phyloP scores from a whole-genome alignment of 2,113 vertebrate species.

The Charina bottae region DNA sequence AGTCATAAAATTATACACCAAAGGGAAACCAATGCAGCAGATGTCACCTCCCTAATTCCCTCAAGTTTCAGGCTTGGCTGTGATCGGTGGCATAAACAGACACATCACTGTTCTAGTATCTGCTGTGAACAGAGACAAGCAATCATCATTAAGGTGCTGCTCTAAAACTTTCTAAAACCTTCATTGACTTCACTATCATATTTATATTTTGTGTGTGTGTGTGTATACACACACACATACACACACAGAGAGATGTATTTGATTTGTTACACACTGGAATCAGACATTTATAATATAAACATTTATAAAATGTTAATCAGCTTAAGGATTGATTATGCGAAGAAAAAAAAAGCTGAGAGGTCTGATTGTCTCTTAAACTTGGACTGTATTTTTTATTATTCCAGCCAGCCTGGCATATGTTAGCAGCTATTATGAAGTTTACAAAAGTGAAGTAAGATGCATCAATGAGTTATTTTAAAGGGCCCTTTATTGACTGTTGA shows the following conservation, averaged over 20 bases:
- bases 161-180: not conserved
- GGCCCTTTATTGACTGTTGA: no score
- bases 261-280: not conserved
- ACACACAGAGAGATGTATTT: not conserved
- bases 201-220: not conserved
- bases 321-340: not conserved
- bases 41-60: slow-evolving; percentile 39
- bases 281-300: not conserved
- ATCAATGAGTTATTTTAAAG: not conserved
- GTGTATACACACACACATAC: not conserved
- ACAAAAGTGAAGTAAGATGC: not conserved
- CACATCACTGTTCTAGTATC: not conserved
- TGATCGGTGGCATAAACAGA: slow-evolving; percentile 26
- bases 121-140: not conserved
- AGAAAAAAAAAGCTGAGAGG: not conserved
- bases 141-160: not conserved
- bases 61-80: not conserved
- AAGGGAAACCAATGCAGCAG: slow-evolving; percentile 26
- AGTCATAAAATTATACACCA: slow-evolving; percentile 40
- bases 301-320: slow-evolving; percentile 16
- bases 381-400: not conserved
- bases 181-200: not conserved
- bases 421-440: not conserved
- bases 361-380: not conserved
- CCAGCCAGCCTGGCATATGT: not conserved